Percentiles rank a stretch among this genome's conserved stretches.
Conservation (phyloP, 2,888 invertebrate species). For the Xanthorhoe designata region DNA sequence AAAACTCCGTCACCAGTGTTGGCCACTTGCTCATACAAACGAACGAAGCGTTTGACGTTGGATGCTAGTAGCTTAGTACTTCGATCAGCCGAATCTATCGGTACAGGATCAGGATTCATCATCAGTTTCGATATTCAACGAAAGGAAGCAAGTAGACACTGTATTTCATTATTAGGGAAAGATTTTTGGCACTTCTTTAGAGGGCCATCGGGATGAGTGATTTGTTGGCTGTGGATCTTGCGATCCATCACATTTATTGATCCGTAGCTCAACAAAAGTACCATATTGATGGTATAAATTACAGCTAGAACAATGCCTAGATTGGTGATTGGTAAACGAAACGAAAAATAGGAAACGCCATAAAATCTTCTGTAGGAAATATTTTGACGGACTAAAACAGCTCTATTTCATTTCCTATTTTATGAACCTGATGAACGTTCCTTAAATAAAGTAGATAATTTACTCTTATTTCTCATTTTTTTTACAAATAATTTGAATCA, state of each 20-base stretch:
- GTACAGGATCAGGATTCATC: neutral
- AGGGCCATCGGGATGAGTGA: slow-evolving; percentile 15
- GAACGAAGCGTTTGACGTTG: too few relatives aligned
- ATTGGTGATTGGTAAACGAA: neutral
- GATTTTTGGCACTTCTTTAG: slow-evolving; percentile 34
- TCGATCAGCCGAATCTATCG: neutral
- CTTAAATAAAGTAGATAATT: too few relatives aligned
- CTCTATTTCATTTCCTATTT: neutral
- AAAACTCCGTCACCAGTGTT: too few relatives aligned
- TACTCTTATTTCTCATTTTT: too few relatives aligned
- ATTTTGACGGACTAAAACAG: neutral
- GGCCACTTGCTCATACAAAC: too few relatives aligned
- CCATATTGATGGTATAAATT: slow-evolving; percentile 6
- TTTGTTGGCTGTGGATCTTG: slow-evolving; percentile 21
- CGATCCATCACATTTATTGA: slow-evolving; percentile 24
- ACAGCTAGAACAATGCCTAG: slow-evolving; percentile 3
- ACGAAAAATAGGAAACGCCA: neutral
- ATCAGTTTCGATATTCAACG: neutral
- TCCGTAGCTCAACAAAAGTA: neutral
- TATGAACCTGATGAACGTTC: neutral
- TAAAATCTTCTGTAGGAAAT: neutral
- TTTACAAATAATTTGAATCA: too few relatives aligned
- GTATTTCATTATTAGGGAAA: neutral
- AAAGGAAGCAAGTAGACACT: slow-evolving; percentile 30
- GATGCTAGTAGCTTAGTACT: neutral